Percentiles rank a stretch among this genome's conserved stretches.
These are phyloP conservation scores for Protomyctophum bolini DNA, from an alignment of 2,113 vertebrate genomes.

Conservation along the genomic window DNA sequence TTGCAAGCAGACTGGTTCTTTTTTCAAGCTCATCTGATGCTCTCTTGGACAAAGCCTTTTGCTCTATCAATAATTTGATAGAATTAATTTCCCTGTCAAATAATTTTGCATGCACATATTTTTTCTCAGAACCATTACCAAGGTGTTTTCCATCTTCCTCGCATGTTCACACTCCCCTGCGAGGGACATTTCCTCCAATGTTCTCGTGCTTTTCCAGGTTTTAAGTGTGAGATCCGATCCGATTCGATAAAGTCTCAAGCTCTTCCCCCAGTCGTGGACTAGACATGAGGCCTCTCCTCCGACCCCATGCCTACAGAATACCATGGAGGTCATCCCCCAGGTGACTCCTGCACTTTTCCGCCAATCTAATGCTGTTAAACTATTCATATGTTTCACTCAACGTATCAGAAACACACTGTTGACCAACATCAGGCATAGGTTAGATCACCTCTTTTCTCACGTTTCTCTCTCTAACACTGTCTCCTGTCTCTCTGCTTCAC, in stretches of 20 bases:
- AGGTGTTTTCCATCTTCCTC: not conserved
- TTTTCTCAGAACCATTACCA: not conserved
- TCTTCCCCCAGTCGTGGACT: conserved; percentile 17
- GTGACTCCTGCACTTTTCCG: conserved; percentile 53
- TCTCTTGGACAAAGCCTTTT: not conserved
- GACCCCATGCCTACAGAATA: conserved; percentile 17
- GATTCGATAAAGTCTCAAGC: not conserved
- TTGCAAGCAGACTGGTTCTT: conserved; percentile 2
- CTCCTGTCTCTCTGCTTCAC: conserved; percentile 7
- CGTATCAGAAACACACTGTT: not conserved
- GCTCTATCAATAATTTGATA: too few species aligned
- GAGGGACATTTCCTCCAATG: conserved; percentile 2
- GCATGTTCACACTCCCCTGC: not conserved
- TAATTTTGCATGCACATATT: not conserved
- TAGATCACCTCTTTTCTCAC: conserved; percentile 44
- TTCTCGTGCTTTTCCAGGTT: conserved; percentile 13
- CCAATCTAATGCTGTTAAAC: not conserved
- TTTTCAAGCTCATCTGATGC: conserved; percentile 7
- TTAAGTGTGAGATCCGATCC: not conserved
- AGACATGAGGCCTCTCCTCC: conserved; percentile 26
- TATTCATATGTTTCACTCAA: not conserved
- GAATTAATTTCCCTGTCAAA: not conserved
- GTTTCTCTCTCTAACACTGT: not conserved
- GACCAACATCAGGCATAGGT: not conserved
- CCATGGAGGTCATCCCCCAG: conserved; percentile 35